Evolutionary conservation across 2,888 invertebrate genomes (phyloP), one percentile per base, ranked within the genome.

Genomic region (Petrolisthes cinctipes): DNA sequence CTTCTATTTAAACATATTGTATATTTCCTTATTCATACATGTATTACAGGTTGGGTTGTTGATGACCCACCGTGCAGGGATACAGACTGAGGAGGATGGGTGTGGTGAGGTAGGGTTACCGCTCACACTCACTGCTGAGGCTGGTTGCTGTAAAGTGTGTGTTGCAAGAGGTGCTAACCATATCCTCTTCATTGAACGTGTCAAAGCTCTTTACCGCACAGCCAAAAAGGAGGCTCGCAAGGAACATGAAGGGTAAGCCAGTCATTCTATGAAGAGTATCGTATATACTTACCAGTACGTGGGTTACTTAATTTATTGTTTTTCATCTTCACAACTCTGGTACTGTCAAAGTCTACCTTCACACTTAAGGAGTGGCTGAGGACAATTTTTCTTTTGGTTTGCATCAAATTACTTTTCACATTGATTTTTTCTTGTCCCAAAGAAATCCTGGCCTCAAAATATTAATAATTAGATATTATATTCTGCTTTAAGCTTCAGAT

Each of bases 131-230:
- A n/a, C 81, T 56, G 6, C 84, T 37, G 85, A 85, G 53, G 57
- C 20, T 68, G 88, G 88, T n/a, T 85, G 75, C 54, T 90, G 90
- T 75, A 80, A 71, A 79, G 73, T 82, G 53, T 90, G 90, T 78
- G 66, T 89, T n/a, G 78, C 57, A 0, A 85, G 81, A 76, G 85
- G 84, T 71, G 89, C 79, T 5, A 86, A 89, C 68, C 90, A 90
- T 83, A 89, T 90, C 37, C 83, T 90, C 20, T 90, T 89, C 68
- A 81, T 87, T 23, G 89, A 90, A 68, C 75, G 82, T 73, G 61
- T 90, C 37, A 89, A 88, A 54, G 71, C 81, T 53, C 84, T 89
- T 23, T 88, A 89, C 54, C 89, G 87, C 78, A 78, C 78, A 73
- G 84, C 82, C 81, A 90, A 90, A 56, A 89, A 89, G 23, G 87